Base-by-base conservation (phyloP, 2,113 vertebrate species). In the Clarias macrocephalus region DNA sequence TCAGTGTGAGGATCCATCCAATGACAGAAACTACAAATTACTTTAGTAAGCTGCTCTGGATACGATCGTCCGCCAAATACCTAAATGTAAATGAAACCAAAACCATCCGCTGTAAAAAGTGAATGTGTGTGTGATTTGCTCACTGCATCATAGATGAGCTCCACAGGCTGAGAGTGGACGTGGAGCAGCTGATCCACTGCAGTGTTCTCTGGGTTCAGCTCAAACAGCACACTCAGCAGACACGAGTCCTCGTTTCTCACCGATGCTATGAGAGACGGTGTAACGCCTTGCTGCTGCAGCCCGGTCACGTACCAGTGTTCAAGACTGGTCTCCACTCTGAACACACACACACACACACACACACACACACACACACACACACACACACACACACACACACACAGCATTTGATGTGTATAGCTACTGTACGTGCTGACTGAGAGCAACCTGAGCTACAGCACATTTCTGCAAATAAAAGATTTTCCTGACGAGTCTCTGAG, bases 61-160 rank as follows among this genome's bases (percentile, higher is more conserved):
- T 1, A 33, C 33, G 33, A 33, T 42, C 42, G 5, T 42, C 42
- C 5, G 3, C 42, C 3, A 5, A 42, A 42, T 42, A 5, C 3
- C 42, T 42, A 42, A 42, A 3, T 42, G 42, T 42, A 42, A 42
- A 42, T 42, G 3, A 42, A 42, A 68, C 12, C 6, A 0, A 18
- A 70, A 33, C 16, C 28, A 70, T 33, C 66, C 7, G 16, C 28
- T 70, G 16, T 70, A n/a, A 70, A 70, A 70, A 33, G 60, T 18
- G 62, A 60, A 62, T 28, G 23, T 52, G 48, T 60, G 25, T 72
- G 23, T 23, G 3, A 54, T 18, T 60, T 4, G 21, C 95, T 95
- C 92, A 99, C 98, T 28, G 98, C 97, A 86, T 99, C 98, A 0
- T 99, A 99, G 91, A 97, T 97, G 59, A 99, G 96, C 94, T 99